Base-by-base conservation (phyloP, 2,113 vertebrate genomes). In the Xenopus tropicalis region DNA sequence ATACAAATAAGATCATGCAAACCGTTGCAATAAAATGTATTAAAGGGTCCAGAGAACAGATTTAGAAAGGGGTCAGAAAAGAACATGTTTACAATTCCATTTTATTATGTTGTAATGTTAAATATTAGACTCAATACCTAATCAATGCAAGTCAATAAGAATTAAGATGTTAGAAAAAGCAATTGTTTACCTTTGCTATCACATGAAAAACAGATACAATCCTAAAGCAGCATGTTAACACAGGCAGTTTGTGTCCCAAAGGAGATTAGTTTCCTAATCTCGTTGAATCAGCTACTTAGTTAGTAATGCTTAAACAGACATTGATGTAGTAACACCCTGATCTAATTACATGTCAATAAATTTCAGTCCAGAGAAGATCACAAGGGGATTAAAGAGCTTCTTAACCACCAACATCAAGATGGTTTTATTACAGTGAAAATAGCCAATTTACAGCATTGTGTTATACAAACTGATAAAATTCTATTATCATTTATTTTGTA, bases 271-370 rank as follows among this genome's bases (percentile, higher is more conserved):
- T 85, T 80, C 86, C 87, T 89, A 88, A 92, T 92, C 87, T 90
- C 84, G 81, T 84, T 85, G 91, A 89, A 90, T 91, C 93, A 88
- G 87, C 82, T 79, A 82, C 84, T 87, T 85, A 81, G 84, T 83
- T 79, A 44, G 66, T 62, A 85, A 86, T 92, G 89, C 90, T 89
- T 90, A 90, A 87, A 87, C 85, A 87, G 88, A 93, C 91, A 90
- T 85, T 85, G 91, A 90, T 82, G 80, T 85, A 84, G 88, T 91
- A 86, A 93, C 86, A 90, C 87, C 79, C 87, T 89, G 90, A 93
- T 93, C 91, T 92, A 91, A 92, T 93, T 94, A 93, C 87, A 92
- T 82, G 92, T 89, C 93, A 93, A 93, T 93, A 93, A 92, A 87
- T 88, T 88, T 71, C 82, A 85, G 85, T 85, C 87, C 81, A 69